Conservation (phyloP, 2,888 invertebrate species). For the Apodemia zela region DNA sequence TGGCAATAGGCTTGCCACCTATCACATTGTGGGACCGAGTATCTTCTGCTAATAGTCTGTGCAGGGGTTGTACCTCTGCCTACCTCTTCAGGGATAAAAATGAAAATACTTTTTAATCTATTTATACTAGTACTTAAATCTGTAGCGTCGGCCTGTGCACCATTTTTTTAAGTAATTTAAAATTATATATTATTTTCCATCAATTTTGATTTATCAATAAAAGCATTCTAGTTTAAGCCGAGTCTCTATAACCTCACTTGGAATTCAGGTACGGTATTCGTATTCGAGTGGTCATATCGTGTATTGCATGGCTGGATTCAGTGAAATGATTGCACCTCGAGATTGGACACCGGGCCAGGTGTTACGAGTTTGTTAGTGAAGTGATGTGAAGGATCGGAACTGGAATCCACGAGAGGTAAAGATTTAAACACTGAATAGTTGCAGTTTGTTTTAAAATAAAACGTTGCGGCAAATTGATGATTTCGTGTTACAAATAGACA, state of each 20-base stretch:
- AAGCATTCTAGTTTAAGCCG: no score
- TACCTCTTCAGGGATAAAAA: not conserved
- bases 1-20: no score
- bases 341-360: not conserved
- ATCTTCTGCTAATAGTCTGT: not conserved
- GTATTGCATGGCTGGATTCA: not conserved
- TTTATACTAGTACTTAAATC: not conserved
- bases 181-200: no score
- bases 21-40: no score
- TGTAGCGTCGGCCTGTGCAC: not conserved
- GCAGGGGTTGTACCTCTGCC: not conserved
- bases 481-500: no score
- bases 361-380: slow-evolving; percentile 1
- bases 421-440: not conserved
- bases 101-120: not conserved
- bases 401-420: not conserved
- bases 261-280: not conserved
- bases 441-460: not conserved
- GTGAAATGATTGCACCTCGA: slow-evolving; percentile 7
- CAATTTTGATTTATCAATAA: no score
- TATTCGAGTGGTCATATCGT: not conserved
- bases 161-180: not conserved
- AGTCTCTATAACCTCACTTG: not conserved
- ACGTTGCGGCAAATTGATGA: no score
- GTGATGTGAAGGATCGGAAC: not conserved